Base-by-base conservation (phyloP, 2,888 invertebrate genomes). In the Rhorus exstirpatorius region DNA sequence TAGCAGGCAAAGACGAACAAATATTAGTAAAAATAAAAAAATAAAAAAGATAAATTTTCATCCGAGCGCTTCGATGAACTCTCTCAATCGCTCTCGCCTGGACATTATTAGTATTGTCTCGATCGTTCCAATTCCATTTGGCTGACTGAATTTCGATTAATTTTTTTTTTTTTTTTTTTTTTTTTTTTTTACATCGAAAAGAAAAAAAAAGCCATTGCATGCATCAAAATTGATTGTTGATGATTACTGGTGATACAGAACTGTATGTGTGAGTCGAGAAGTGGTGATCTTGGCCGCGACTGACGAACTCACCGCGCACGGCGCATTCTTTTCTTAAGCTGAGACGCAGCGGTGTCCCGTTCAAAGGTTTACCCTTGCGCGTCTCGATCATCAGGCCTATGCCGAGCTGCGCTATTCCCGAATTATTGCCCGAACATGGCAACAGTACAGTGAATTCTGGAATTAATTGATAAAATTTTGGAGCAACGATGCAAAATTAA, bases 251-350 rank as follows among this genome's bases (percentile, higher is more conserved):
- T 88, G 91, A 91, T 92, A 92, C 91, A 91, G 91, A 92, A 91
- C 91, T 92, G 91, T 91, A 88, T 89, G 90, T 90, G 90, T 88
- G 89, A 90, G 89, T 89, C 87, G 88, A 90, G 90, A 90, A 87
- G 87, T 91, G 90, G 88, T 90, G 92, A 91, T 92, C 89, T 90
- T 91, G 89, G 91, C 90, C 91, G 91, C 92, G 91, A 92, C 88
- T 91, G 88, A 90, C 89, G 90, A 87, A 96, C 96, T 96, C 96
- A 97, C 97, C 97, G 96, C 97, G 96, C 95, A 97, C 97, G 93
- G 97, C 96, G 95, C 98, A 98, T 95, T 98, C 98, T 95, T 98
- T 98, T 94, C 97, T 96, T 92, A 98, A 95, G 93, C 96, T 96
- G 91, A 98, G 94, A 90, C 97, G 95, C 89, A 98, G 94, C 82